Evolutionary conservation across 2,113 vertebrate species (phyloP).

Genomic region (Hippoglossus stenolepis): DNA sequence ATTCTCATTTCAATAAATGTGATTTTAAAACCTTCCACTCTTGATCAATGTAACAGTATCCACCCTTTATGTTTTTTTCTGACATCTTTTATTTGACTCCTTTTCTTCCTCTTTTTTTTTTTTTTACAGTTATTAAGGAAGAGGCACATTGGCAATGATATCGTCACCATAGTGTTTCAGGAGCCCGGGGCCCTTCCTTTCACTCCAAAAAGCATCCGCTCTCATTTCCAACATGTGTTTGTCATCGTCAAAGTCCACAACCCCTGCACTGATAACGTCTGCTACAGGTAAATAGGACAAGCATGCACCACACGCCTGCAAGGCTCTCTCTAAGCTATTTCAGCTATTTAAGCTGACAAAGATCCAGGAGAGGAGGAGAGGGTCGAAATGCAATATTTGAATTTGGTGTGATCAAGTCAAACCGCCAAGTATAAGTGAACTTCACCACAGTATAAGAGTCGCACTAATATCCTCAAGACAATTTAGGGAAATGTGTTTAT

Average conservation of each 20-base stretch:
- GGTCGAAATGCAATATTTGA: slow-evolving; percentile 3
- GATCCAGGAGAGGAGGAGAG: background rate
- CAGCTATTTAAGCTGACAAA: background rate
- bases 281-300: slow-evolving; percentile 90
- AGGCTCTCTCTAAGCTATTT: slow-evolving; percentile 4
- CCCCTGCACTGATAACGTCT: slow-evolving; percentile 96
- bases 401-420: slow-evolving; percentile 27
- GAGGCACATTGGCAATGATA: slow-evolving; percentile 98
- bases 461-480: slow-evolving; percentile 40
- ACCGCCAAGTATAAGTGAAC: slow-evolving; percentile 6
- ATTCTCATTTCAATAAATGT: no score
- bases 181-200: slow-evolving; percentile 97
- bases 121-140: slow-evolving; percentile 91
- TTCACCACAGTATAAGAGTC: slow-evolving; percentile 5
- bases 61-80: background rate
- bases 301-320: background rate
- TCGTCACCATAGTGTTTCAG: slow-evolving; percentile 99
- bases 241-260: slow-evolving; percentile 97
- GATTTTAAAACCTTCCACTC: no score
- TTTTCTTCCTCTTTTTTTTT: background rate
- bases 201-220: slow-evolving; percentile 96
- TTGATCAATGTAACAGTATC: no score
- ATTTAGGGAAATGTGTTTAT: slow-evolving; percentile 42
- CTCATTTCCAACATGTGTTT: slow-evolving; percentile 98
- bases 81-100: background rate